Evolutionary conservation across 2,797 vertebrate species (phyloP).

Genomic region (Hybognathus amarus): DNA sequence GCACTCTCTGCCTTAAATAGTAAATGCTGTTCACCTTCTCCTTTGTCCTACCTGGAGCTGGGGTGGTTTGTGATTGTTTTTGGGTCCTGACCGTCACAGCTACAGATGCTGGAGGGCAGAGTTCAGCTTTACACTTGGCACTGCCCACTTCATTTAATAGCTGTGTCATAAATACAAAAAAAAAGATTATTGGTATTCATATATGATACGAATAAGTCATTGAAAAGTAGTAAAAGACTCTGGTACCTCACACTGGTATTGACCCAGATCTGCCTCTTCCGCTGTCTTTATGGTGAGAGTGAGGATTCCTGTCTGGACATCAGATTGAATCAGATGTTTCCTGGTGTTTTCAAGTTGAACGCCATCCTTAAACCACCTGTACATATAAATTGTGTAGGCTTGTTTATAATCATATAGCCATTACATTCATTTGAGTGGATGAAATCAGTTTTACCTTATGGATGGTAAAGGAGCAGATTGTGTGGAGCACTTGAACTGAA

Average conservation of each 20-base stretch:
- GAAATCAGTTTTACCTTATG: constrained; percentile 78
- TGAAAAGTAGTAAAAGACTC: constrained; percentile 2
- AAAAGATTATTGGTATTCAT: background rate
- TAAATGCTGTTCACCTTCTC: constrained; percentile 54
- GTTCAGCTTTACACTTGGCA: constrained; percentile 84
- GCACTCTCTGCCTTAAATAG: constrained; percentile 45
- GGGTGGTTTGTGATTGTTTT: constrained; percentile 79
- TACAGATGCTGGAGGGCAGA: constrained; percentile 77
- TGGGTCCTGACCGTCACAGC: constrained; percentile 71
- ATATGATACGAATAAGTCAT: background rate
- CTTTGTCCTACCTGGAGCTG: constrained; percentile 87
- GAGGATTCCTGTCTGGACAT: constrained; percentile 84
- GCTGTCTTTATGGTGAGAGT: constrained; percentile 83
- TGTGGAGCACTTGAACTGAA: constrained; percentile 87
- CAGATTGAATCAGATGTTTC: constrained; percentile 83
- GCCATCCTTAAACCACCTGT: constrained; percentile 91
- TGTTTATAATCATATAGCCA: background rate
- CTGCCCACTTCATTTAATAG: constrained; percentile 89
- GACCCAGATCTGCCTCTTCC: constrained; percentile 84
- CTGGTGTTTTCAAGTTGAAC: constrained; percentile 76
- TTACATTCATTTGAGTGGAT: background rate
- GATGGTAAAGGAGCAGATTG: constrained; percentile 84
- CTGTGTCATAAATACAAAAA: constrained; percentile 67
- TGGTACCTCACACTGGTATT: constrained; percentile 92
- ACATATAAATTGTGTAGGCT: background rate